These are phyloP conservation scores for Drosophila nr. fundita DNA, from an alignment of 2,888 invertebrate genomes.

Conservation along the genomic window DNA sequence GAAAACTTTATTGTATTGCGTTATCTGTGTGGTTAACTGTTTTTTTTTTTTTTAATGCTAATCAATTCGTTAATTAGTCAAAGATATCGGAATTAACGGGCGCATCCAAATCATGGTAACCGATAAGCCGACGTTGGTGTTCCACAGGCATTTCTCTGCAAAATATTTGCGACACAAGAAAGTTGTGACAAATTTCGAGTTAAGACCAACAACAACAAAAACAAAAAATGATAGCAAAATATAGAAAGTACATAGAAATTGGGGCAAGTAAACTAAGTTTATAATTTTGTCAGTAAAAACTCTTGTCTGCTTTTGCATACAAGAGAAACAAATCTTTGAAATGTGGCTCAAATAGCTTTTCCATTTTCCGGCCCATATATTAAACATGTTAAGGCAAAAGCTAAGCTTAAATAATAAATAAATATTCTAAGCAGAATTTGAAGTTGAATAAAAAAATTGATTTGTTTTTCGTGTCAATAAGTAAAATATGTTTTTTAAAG, in stretches of 20 bases:
- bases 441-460: neutral
- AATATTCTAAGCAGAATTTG: neutral
- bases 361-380: neutral
- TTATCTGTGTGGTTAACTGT: conserved; percentile 36
- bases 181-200: conserved; percentile 77
- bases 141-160: conserved; percentile 88
- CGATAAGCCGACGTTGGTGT: conserved; percentile 91
- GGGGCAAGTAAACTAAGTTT: conserved; percentile 15
- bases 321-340: conserved; percentile 3
- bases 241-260: conserved; percentile 31
- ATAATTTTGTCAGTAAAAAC: neutral
- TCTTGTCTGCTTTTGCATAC: neutral
- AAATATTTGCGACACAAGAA: conserved; percentile 85
- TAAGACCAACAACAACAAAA: conserved; percentile 64
- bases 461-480: neutral
- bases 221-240: conserved; percentile 47
- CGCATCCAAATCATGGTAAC: conserved; percentile 96
- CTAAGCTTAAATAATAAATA: neutral
- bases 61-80: conserved; percentile 80
- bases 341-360: neutral
- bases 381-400: neutral
- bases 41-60: conserved; percentile 44
- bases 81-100: conserved; percentile 92
- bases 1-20: conserved; percentile 33
- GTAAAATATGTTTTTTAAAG: neutral